Evolutionary conservation across 2,113 vertebrate species (phyloP).

Genomic region (Falco punctatus): DNA sequence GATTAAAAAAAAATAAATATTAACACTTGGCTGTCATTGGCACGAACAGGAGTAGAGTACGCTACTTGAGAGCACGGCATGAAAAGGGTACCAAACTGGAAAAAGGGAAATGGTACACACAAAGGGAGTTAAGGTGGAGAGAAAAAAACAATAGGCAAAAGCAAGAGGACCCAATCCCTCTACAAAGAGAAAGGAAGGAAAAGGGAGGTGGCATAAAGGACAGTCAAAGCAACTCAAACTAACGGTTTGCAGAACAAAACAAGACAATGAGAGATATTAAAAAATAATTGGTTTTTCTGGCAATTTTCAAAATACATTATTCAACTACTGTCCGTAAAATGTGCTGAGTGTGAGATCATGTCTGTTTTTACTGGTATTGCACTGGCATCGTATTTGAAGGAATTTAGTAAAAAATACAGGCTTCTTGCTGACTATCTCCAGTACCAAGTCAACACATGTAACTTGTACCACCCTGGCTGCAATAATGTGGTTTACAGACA

Average conservation of each 20-base stretch:
- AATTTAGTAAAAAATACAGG: neutral
- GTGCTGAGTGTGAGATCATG: accelerated
- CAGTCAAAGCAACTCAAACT: neutral
- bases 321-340: accelerated
- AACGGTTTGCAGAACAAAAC: neutral
- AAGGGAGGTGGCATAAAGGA: neutral
- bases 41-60: accelerated
- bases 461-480: neutral
- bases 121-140: neutral
- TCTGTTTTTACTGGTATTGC: neutral
- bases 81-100: neutral
- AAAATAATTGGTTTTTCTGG: neutral
- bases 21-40: accelerated
- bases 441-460: accelerated
- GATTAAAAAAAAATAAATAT: neutral
- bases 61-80: neutral
- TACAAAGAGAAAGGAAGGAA: neutral
- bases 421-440: neutral
- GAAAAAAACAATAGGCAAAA: neutral
- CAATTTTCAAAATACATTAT: neutral
- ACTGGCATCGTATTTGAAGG: accelerated
- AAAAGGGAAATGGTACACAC: neutral
- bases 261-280: neutral
- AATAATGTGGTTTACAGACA: neutral
- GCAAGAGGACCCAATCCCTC: neutral